Base-by-base conservation (phyloP, 53 echinoderm and acorn worm genomes). In the Actinopyga echinites region DNA sequence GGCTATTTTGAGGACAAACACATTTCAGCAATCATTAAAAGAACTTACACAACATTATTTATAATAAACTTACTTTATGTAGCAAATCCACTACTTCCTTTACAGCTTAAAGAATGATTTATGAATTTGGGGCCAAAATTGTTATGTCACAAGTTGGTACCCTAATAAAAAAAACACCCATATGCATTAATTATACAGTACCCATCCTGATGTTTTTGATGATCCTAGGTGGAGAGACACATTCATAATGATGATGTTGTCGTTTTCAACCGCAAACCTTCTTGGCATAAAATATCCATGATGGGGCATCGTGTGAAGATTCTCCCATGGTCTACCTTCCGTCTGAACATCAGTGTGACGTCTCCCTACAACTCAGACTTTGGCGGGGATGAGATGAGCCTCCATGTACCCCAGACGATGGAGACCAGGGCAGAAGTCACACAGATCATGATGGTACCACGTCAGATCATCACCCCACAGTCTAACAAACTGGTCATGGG, bases 291-390 rank as follows among this genome's bases (percentile, higher is more conserved):
- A 95, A 99, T 95, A 92, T 95, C 95, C 83, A 95, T 95, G 94
- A 95, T 95, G 94, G 99, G 99, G 55, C 99, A 99, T 82, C 85
- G 99, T 52, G 91, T 99, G 43, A 99, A 99, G 75, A 88, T 99
- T 66, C 89, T 99, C 56, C 95, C 94, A 32, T 99, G 99, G 99
- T 99, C 99, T 5, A 99, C 99, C 28, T 99, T 99, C 79, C 86
- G 99, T 65, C 87, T 99, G 57, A 99, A 99, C 67, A 94, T 99
- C 80, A 99, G 99, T 90, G 99, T 99, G 64, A 99, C 99, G 45
- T 92, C 99, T 20, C 99, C 99, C 1, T 99, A 99, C 94, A 99
- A 99, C 49, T 94, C 99, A n/a, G 99, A 99, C 81, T 99, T 99
- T 91, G 99, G 94, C 60, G 99, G 99, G 11, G 99, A 99, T 56